A percentile compares a stretch with the other conserved stretches of the same genome.
Evolutionary conservation across 2,113 vertebrate genomes (phyloP).

Genomic region (Brachirus orientalis): DNA sequence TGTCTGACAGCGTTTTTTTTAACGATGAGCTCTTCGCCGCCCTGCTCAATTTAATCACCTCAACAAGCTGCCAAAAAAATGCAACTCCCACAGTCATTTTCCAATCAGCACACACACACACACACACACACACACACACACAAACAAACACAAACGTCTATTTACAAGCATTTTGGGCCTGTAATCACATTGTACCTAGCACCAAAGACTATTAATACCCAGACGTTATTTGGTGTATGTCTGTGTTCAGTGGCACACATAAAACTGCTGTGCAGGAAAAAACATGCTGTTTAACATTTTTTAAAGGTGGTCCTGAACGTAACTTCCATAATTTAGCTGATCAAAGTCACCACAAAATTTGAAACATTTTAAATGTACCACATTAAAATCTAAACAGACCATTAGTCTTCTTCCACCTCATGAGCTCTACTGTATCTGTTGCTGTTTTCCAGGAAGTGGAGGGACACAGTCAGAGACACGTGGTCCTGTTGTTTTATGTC

Average conservation of each 20-base stretch:
- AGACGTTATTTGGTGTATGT: slow-evolving; percentile 46
- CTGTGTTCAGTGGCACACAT: slow-evolving; percentile 13
- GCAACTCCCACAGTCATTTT: slow-evolving; percentile 58
- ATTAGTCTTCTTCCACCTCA: too few relatives aligned
- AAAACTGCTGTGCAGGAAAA: slow-evolving; percentile 19
- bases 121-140: slow-evolving; percentile 21
- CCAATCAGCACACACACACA: slow-evolving; percentile 39
- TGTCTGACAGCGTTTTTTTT: slow-evolving; percentile 58
- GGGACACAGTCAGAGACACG: too few relatives aligned
- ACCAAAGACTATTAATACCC: slow-evolving; percentile 41
- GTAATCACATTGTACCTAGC: slow-evolving; percentile 53
- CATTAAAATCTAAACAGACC: not conserved
- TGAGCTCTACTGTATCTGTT: not conserved
- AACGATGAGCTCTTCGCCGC: slow-evolving; percentile 48
- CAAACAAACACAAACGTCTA: slow-evolving; percentile 28
- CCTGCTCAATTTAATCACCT: slow-evolving; percentile 53
- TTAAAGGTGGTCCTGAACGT: not conserved
- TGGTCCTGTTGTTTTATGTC: not conserved
- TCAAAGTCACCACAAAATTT: not conserved
- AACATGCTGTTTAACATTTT: too few relatives aligned
- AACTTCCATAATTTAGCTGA: not conserved
- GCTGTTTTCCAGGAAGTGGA: too few relatives aligned
- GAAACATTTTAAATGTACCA: not conserved
- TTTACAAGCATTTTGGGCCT: slow-evolving; percentile 52
- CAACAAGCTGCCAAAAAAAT: slow-evolving; percentile 56